These are phyloP conservation scores for Isoperla grammatica DNA, from an alignment of 2,888 invertebrate species.

Conservation along the genomic window DNA sequence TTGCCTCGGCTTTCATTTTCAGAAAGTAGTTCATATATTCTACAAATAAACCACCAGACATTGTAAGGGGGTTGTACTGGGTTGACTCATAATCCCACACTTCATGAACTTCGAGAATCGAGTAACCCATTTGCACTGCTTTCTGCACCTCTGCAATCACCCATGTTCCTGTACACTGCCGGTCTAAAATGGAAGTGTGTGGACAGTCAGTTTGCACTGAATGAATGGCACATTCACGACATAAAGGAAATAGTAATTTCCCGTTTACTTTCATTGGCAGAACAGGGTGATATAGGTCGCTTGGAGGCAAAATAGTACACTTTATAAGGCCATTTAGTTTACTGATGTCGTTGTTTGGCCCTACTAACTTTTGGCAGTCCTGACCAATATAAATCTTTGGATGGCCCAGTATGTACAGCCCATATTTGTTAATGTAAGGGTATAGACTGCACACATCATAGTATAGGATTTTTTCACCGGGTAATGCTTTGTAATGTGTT, in stretches of 20 bases:
- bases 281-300: constrained; percentile 17
- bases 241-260: background rate
- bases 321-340: constrained; percentile 33
- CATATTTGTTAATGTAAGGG: constrained; percentile 36
- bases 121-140: constrained; percentile 29
- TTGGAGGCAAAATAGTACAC: constrained; percentile 34
- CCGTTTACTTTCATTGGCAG: background rate
- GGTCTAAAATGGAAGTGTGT: no score
- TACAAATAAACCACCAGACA: constrained; percentile 37
- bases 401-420: constrained; percentile 36
- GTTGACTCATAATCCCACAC: background rate
- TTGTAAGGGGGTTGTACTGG: background rate
- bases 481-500: constrained; percentile 30
- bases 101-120: background rate
- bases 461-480: constrained; percentile 33
- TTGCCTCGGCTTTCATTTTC: constrained; percentile 36
- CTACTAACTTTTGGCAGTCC: background rate
- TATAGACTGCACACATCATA: constrained; percentile 36
- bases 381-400: constrained; percentile 30
- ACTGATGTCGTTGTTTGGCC: background rate
- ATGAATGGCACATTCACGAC: background rate
- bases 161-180: no score
- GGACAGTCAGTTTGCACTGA: constrained; percentile 27
- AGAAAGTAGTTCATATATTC: constrained; percentile 38
- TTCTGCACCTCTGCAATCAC: constrained; percentile 38